Percentiles rank a stretch among this genome's conserved stretches.
Conservation (phyloP, 30 jellyfish, hydroid and myxozoan species). For the Pelagia noctiluca region DNA sequence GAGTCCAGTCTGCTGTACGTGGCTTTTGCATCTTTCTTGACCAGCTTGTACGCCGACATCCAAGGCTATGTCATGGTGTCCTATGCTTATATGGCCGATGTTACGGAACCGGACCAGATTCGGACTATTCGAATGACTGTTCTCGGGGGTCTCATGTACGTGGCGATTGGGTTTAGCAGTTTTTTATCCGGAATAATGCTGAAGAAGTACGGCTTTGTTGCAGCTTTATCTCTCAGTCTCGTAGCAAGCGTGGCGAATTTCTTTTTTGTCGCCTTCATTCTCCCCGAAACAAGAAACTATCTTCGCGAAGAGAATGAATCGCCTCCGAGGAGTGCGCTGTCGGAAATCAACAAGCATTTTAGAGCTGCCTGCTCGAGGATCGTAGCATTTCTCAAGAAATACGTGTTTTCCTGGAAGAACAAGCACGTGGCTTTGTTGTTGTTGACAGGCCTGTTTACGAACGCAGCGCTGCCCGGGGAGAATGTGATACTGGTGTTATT, state of each 20-base stretch:
- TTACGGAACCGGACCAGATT: slow-evolving; percentile 29
- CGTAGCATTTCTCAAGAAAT: no score
- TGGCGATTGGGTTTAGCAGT: slow-evolving; percentile 65
- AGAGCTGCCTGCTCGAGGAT: no score
- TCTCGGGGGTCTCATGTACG: slow-evolving; percentile 37
- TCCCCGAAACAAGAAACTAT: no score
- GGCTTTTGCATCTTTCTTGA: slow-evolving; percentile 49
- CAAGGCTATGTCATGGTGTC: slow-evolving; percentile 66
- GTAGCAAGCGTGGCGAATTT: slow-evolving; percentile 37
- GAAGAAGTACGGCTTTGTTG: slow-evolving; percentile 35
- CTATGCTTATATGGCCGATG: slow-evolving; percentile 68
- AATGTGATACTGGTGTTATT: no score
- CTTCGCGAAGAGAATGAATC: no score
- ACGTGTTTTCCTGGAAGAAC: no score
- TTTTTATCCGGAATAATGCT: slow-evolving; percentile 37
- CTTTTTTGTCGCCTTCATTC: slow-evolving; percentile 32
- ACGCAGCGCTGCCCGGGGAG: no score
- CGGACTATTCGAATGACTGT: slow-evolving; percentile 64
- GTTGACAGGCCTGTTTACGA: no score
- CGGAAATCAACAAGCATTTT: no score
- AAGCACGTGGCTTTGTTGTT: no score
- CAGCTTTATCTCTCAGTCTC: slow-evolving; percentile 28
- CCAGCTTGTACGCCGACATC: slow-evolving; percentile 43
- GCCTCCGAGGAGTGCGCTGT: no score
- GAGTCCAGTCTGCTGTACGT: slow-evolving; percentile 21